Evolutionary conservation across 2,113 vertebrate species (phyloP), one percentile per base, ranked within the genome.

Genomic region (Prionailurus viverrinus): DNA sequence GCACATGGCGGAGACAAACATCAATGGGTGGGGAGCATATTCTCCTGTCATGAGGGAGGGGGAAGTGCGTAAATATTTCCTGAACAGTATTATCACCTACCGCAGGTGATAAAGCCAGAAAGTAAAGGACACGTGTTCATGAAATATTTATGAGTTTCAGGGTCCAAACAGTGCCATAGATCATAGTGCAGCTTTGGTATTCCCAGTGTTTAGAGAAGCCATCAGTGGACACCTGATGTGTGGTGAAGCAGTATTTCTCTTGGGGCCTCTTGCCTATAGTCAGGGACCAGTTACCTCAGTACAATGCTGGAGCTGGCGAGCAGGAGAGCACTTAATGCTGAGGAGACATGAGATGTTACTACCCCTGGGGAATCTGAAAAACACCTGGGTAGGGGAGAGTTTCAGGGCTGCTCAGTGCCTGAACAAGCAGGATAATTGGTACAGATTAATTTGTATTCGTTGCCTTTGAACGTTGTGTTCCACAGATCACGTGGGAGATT

Each of bases 141-240:
- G 27, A 71, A 66, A 13, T 84, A 68, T 31, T 89, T 31, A 15
- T 1, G n/a, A 84, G 68, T 53, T 6, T 68, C n/a, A 21, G 25
- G 8, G 16, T 66, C 21, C 71, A 85, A 61, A 92, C 29, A 36
- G 11, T 73, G 41, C 19, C 18, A 3, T 3, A 19, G 58, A 51
- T 4, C 4, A 25, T 13, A 21, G 16, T 0, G 1, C 0, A 9
- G 3, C 10, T 61, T 88, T 66, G 48, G 11, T 29, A 11, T 4
- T 55, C 48, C 3, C 29, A 82, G 36, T 29, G 7, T 80, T 73
- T 29, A 87, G 27, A 53, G 27, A 23, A n/a, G 33, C 14, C 19
- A 19, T 14, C 23, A 29, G 48, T 4, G 53, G 36, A 39, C 29
- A 73, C n/a, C 3, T 45, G 84, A 61, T 69, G 48, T 18, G 13